A percentile compares a stretch with the other conserved stretches of the same genome.
Evolutionary conservation across 2,113 vertebrate genomes (phyloP).

Genomic region (Phrynosoma platyrhinos): DNA sequence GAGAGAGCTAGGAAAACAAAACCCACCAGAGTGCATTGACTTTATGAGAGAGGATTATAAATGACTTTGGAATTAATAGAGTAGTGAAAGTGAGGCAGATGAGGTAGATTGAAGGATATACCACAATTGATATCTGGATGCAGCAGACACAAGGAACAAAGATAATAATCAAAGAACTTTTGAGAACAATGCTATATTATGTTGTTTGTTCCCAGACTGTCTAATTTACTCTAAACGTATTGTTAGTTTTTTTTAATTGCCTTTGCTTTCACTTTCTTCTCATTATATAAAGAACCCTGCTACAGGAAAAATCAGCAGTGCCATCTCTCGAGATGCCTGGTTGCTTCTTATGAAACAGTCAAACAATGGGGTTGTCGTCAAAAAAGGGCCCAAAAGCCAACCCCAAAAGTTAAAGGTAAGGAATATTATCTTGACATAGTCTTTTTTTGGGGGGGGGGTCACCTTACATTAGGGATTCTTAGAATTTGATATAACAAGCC

Average conservation of each 20-base stretch:
- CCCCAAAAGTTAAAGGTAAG: constrained; percentile 56
- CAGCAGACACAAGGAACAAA: not conserved
- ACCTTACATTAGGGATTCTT: not conserved
- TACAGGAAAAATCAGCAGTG: fast-evolving
- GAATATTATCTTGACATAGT: not conserved
- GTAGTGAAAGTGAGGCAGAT: not conserved
- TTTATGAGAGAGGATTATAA: not conserved
- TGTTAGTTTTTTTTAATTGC: not conserved
- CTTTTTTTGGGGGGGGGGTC: not conserved
- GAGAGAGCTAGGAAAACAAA: too few species aligned
- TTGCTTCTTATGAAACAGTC: constrained; percentile 70
- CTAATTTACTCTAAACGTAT: not conserved
- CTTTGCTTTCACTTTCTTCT: not conserved
- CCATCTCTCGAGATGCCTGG: constrained; percentile 66
- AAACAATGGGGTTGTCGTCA: constrained; percentile 51
- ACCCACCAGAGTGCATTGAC: not conserved
- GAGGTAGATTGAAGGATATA: not conserved
- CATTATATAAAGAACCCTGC: constrained; percentile 40
- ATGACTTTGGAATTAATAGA: not conserved
- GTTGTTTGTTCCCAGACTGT: not conserved
- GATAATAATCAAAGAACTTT: not conserved
- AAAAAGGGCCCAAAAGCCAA: constrained; percentile 41
- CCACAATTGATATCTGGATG: not conserved
- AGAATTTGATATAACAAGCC: not conserved
- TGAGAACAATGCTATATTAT: not conserved